These are phyloP conservation scores for Oreochromis spilurus DNA, from an alignment of 2,113 vertebrate species.

Conservation along the genomic window DNA sequence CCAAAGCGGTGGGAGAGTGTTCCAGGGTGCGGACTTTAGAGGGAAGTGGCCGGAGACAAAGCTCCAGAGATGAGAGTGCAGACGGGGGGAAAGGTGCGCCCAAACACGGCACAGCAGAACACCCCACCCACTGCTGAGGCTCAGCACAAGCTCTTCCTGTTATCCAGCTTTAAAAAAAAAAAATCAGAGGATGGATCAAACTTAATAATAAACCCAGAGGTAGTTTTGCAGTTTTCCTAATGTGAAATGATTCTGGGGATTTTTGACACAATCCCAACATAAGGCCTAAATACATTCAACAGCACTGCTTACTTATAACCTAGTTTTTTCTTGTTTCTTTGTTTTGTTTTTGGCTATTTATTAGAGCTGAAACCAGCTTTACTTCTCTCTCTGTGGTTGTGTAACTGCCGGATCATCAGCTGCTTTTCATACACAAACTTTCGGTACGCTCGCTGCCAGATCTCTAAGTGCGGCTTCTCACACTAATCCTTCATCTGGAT, in stretches of 20 bases:
- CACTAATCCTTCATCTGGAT: background rate
- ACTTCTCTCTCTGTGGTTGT: background rate
- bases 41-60: conserved; percentile 51
- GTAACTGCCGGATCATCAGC: background rate
- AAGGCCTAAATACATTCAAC: background rate
- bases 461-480: background rate
- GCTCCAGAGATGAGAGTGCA: conserved; percentile 56
- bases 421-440: background rate
- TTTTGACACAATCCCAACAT: background rate
- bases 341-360: background rate
- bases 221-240: background rate
- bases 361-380: background rate
- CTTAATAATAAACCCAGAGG: background rate
- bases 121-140: conserved; percentile 10
- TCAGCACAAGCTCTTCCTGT: background rate
- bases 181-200: background rate
- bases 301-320: background rate
- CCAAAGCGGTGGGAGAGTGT: conserved; percentile 1
- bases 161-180: background rate
- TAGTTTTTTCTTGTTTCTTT: background rate
- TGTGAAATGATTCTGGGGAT: background rate
- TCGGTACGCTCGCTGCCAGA: background rate
- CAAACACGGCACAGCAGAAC: conserved; percentile 20
- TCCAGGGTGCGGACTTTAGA: conserved; percentile 50
- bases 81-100: conserved; percentile 32